A percentile compares a stretch with the other conserved stretches of the same genome.
These are phyloP conservation scores for Melozone crissalis DNA, from an alignment of 2,113 vertebrate species.

Conservation along the genomic window DNA sequence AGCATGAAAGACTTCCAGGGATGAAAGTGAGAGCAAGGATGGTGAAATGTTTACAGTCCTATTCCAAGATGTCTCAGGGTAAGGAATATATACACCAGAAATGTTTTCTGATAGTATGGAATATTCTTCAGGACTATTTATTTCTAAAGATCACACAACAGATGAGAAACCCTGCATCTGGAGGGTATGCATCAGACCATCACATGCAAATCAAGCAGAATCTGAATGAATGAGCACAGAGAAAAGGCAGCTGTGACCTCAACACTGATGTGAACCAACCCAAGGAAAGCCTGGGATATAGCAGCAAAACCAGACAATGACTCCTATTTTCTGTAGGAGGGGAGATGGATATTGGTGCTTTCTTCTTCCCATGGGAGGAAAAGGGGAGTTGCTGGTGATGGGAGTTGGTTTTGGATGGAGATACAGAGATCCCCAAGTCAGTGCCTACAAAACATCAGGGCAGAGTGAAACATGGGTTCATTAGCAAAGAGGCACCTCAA, in stretches of 20 bases:
- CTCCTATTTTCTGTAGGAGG: not conserved
- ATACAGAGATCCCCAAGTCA: not conserved
- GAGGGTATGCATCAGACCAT: not conserved
- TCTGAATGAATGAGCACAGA: not conserved
- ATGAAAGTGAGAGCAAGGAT: not conserved
- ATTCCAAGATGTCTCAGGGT: not conserved
- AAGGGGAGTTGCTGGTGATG: fast-evolving
- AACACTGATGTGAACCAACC: not conserved
- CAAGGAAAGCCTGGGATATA: not conserved
- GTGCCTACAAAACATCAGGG: not conserved
- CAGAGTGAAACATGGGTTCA: not conserved
- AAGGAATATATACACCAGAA: not conserved
- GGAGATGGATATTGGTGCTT: not conserved
- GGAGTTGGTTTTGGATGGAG: not conserved
- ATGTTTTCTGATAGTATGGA: not conserved
- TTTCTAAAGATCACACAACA: not conserved
- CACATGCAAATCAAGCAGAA: not conserved
- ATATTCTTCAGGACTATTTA: not conserved
- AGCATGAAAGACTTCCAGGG: not conserved
- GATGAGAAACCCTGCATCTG: not conserved
- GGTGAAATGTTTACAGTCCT: not conserved
- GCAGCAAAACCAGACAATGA: not conserved
- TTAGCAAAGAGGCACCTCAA: not conserved
- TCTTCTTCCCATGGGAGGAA: not conserved
- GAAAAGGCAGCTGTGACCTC: not conserved